Percentiles rank a stretch among this genome's conserved stretches.
These are phyloP conservation scores for Todus mexicanus DNA, from an alignment of 2,797 vertebrate genomes.

Conservation along the genomic window DNA sequence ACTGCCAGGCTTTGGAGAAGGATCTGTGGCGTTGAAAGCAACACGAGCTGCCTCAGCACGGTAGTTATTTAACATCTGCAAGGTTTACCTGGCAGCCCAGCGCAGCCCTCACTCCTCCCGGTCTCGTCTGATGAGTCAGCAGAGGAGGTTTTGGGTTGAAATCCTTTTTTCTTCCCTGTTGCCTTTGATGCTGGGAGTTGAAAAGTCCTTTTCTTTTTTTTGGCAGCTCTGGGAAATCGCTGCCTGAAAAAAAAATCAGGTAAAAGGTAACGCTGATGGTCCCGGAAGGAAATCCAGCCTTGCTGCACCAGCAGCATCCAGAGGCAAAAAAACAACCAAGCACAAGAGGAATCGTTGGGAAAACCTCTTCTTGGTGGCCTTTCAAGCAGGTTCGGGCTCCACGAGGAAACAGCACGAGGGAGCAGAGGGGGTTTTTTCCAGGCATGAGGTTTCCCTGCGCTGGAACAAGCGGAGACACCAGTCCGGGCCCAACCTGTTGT, in stretches of 20 bases:
- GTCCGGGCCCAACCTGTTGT: neutral
- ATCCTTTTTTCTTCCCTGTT: neutral
- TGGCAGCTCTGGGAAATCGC: too few species aligned
- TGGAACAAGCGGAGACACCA: neutral
- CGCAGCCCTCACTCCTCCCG: neutral
- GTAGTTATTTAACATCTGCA: too few species aligned
- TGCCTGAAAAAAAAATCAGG: neutral
- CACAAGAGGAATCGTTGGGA: neutral
- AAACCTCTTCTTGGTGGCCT: neutral
- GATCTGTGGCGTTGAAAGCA: neutral
- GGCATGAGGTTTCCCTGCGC: neutral
- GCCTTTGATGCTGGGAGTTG: neutral
- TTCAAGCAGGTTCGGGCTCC: neutral
- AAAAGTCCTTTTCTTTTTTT: neutral
- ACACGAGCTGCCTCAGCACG: neutral
- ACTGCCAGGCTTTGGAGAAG: too few species aligned
- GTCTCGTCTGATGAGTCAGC: neutral
- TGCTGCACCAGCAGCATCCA: neutral
- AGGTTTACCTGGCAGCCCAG: too few species aligned
- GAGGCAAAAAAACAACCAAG: too few species aligned
- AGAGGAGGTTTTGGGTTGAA: neutral
- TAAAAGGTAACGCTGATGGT: neutral
- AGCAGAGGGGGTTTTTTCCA: neutral
- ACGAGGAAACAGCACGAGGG: accelerated
- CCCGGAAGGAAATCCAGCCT: neutral